A percentile compares a stretch with the other conserved stretches of the same genome.
Conservation (phyloP, 2,113 vertebrate genomes). For the Pituophis catenifer region DNA sequence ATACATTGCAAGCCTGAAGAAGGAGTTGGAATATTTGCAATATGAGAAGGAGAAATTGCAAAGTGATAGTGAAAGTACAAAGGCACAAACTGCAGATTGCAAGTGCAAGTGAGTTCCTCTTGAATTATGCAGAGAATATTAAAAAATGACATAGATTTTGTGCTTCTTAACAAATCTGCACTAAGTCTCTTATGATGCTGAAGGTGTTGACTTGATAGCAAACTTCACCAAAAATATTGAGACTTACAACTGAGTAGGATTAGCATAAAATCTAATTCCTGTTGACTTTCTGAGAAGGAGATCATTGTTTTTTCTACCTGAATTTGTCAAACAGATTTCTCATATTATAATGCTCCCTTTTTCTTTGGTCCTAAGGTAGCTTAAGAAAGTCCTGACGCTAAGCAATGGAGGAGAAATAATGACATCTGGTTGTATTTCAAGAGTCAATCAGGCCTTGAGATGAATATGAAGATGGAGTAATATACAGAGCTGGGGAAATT, state of each 20-base stretch:
- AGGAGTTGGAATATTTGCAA: slow-evolving; percentile 70
- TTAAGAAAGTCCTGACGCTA: neutral
- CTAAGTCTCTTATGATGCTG: neutral
- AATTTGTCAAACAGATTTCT: neutral
- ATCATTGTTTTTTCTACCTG: neutral
- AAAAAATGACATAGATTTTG: neutral
- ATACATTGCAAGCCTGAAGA: slow-evolving; percentile 76
- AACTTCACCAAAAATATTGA: neutral
- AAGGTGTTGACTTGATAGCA: neutral
- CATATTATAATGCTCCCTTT: neutral
- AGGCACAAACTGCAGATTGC: slow-evolving; percentile 75
- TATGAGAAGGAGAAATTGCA: slow-evolving; percentile 76
- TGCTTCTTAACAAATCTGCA: neutral
- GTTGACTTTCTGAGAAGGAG: neutral
- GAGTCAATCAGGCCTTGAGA: neutral
- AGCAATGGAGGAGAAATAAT: neutral
- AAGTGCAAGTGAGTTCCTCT: slow-evolving; percentile 72
- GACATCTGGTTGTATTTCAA: neutral
- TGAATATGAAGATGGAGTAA: neutral
- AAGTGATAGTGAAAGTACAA: slow-evolving; percentile 76
- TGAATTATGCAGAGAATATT: neutral
- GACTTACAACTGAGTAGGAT: neutral
- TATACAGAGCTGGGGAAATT: neutral
- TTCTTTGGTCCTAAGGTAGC: neutral
- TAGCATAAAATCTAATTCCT: neutral